Evolutionary conservation across 2,797 vertebrate species (phyloP), one percentile per base, ranked within the genome.

Genomic region (Pseudochaenichthys georgianus): DNA sequence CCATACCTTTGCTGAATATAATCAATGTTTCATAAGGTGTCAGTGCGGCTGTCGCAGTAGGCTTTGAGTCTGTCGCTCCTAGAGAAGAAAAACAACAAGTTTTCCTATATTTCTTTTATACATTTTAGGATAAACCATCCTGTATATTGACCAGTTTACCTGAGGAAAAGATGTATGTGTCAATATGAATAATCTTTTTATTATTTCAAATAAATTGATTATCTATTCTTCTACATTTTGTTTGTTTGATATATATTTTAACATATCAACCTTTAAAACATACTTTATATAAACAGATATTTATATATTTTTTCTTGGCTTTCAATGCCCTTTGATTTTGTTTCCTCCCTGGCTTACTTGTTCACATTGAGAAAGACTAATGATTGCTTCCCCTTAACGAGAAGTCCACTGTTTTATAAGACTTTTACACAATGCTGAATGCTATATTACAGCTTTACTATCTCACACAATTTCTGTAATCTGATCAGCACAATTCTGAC

Each of bases 1-100:
- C 65, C 77, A 63, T 51, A 66, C 58, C 16, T 16, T 71, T 69
- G 41, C 48, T 72, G 67, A 70, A 74, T 65, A 23, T 58, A 80
- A 82, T 88, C 77, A 71, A 62, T 81, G 67, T 81, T 81, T 82
- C 53, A 74, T 75, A 73, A 46, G 79, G 73, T 70, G 73, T 59
- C 62, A 70, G 68, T 71, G 62, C 67, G 78, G 38, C 63, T 21
- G 41, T 38, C n/a, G 21, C 61, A 47, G 38, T 19, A 4, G 51
- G 12, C 1, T 42, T 43, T 41, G 28, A 47, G 48, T 50, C 62
- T 55, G 8, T 23, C 6, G 2, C 9, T 17, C 53, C 6, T 7
- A 55, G 12, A 52, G 48, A 42, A 15, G 46, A 59, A 72, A 38
- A 19, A 45, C 45, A 70, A 15, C 9, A 17, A 41, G 10, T 13